Base-by-base conservation (phyloP, 2,888 invertebrate genomes). In the Trichogramma dendrolimi region DNA sequence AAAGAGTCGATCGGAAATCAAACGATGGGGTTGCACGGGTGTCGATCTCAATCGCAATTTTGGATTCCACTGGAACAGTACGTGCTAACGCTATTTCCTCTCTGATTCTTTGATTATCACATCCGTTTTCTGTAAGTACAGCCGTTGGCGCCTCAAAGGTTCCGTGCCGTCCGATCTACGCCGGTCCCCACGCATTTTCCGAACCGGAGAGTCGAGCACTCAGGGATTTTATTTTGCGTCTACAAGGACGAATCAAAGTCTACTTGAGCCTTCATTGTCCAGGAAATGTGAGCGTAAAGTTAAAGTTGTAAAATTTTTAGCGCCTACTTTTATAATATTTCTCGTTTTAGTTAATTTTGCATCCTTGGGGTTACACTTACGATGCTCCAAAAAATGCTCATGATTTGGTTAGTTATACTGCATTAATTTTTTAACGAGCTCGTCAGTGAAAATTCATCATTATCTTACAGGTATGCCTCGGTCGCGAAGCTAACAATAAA, bases 221-320 rank as follows among this genome's bases (percentile, higher is more conserved):
- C 4, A 80, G 85, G 0, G 83, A 86, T 64, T 81, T 87, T 65
- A 73, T 90, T 41, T 70, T 81, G 2, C 75, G 81, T 1, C 73
- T 84, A 46, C 78, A 82, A 0, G 70, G 77, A 6, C 77, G 82
- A 8, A 80, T 85, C 40, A 83, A 86, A 58, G 78, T 89, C 63
- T 92, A 90, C 74, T 71, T 92, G 8, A 86, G 88, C 0, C 80
- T 92, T 65, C 93, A 93, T 73, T 88, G 91, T 27, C 91, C 84
- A 70, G 91, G 91, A 8, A 83, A 85, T 67, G 77, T 77, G 40
- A 52, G 57, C 52, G 10, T 56, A 10, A n/a, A 2, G 27, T 27
- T 27, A 8, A 8, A 4, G 6, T 6, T 39, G 6, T 4, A 6
- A 49, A n/a, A 38, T 7, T 55, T 38, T 39, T 6, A 27, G 27